Evolutionary conservation across 2,797 vertebrate species (phyloP), one percentile per base, ranked within the genome.

Genomic region (Gymnodraco acuticeps): DNA sequence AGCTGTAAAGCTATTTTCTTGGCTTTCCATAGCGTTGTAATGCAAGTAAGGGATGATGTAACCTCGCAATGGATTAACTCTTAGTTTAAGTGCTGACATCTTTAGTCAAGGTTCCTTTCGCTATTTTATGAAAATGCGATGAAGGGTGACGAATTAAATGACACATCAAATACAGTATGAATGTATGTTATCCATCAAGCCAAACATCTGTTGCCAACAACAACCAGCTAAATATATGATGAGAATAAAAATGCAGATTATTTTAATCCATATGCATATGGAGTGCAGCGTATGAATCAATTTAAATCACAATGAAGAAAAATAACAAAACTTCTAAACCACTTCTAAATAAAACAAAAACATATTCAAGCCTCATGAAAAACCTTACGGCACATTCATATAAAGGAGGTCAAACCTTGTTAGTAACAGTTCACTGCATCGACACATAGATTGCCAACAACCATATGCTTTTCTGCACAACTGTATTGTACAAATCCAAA

Each of bases 351-450:
- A 69, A 48, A 63, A 73, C 56, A 72, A 31, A 61, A 50, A 41
- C 41, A 71, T 69, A 46, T 79, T 70, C 41, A 53, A 63, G 46
- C 64, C 27, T 64, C 38, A 27, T 31, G 19, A 52, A 78, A 78
- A 83, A 33, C 55, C 73, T 71, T 62, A 19, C 10, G 14, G 74
- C 63, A 14, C 53, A 64, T 68, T 78, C n/a, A 72, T 64, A 77
- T 73, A 63, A 82, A 85, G 65, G 65, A 82, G 79, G 71, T 87
- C 67, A 90, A 84, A 81, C 59, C 58, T 66, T 62, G 58, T 82
- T 84, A 69, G 51, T 71, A 64, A 78, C 67, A 64, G 74, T 85
- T 82, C 59, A 76, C 5, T 74, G 70, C 75, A 70, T 80, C 14
- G 33, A 23, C 53, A 66, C 68, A 70, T 60, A 70, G 75, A 81